phyloP scores from a whole-genome alignment of 2,113 vertebrate species.

The Zapus hudsonius region DNA sequence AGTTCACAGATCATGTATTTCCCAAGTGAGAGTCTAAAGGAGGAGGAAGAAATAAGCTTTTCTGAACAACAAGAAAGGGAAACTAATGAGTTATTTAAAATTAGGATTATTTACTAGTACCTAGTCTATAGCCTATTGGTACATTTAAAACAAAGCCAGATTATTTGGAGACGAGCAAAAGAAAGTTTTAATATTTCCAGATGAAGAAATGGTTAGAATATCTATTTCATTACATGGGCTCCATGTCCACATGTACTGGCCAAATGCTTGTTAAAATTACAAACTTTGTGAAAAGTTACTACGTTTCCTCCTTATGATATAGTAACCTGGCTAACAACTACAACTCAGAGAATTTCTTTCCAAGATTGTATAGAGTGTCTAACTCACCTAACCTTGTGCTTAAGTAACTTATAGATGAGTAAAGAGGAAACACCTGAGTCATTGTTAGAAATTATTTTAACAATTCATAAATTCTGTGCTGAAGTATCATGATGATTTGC shows the following conservation, averaged over 20 bases:
- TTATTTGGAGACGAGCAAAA: neutral
- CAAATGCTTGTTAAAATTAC: conserved; percentile 27
- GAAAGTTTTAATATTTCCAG: conserved; percentile 7
- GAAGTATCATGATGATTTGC: neutral
- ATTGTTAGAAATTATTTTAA: neutral
- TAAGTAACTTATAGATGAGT: neutral
- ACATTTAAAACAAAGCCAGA: neutral
- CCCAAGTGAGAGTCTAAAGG: neutral
- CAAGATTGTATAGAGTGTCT: neutral
- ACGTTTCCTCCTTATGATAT: neutral
- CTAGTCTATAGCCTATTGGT: neutral
- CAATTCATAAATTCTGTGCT: neutral
- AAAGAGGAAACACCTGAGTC: neutral
- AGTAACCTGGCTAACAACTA: neutral
- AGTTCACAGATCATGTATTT: conserved; percentile 17
- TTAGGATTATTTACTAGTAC: neutral
- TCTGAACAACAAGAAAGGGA: neutral
- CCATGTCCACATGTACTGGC: neutral
- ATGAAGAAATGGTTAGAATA: neutral
- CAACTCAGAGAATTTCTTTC: neutral
- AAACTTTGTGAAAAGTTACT: neutral
- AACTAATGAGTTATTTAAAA: neutral
- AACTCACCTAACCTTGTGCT: neutral
- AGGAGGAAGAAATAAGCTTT: neutral
- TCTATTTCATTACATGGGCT: neutral